Conservation (phyloP, 2,797 vertebrate genomes). For the Microchirus variegatus region DNA sequence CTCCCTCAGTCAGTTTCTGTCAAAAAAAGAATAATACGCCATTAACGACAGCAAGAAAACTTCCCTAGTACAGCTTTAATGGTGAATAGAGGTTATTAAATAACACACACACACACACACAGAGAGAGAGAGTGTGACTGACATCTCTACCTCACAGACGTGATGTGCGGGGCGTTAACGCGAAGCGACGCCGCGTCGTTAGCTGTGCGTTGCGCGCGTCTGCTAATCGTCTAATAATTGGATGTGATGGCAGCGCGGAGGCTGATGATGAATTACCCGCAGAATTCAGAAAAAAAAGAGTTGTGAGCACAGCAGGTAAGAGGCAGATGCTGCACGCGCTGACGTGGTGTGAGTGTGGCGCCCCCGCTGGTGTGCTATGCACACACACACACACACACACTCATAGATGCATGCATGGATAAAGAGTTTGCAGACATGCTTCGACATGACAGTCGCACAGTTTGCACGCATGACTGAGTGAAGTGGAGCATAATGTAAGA, state of each 20-base stretch:
- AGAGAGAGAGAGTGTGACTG: too few species aligned
- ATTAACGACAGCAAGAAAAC: too few species aligned
- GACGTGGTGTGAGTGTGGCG: constrained; percentile 22
- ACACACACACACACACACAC: constrained; percentile 3
- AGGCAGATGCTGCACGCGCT: constrained; percentile 67
- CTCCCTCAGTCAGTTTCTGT: too few species aligned
- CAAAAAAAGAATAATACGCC: too few species aligned
- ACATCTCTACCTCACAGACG: too few species aligned
- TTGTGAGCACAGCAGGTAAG: constrained; percentile 60
- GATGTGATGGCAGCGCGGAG: constrained; percentile 64
- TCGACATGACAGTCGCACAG: constrained; percentile 2
- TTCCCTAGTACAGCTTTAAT: too few species aligned
- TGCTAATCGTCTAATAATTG: constrained; percentile 75
- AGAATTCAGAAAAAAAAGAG: too few species aligned
- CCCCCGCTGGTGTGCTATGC: constrained; percentile 18
- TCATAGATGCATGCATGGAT: not conserved
- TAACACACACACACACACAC: too few species aligned
- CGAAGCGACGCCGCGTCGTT: constrained; percentile 22
- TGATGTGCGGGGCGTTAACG: too few species aligned
- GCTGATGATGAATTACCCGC: constrained; percentile 72
- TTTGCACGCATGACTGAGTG: not conserved
- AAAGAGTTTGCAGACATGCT: constrained; percentile 17
- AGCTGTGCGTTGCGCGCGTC: constrained; percentile 39
- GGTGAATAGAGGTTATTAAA: too few species aligned
- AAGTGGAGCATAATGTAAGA: constrained; percentile 24